These are phyloP conservation scores for Umimayanthus kanabou DNA, from an alignment of 92 coral and sea anemone genomes.

Conservation along the genomic window DNA sequence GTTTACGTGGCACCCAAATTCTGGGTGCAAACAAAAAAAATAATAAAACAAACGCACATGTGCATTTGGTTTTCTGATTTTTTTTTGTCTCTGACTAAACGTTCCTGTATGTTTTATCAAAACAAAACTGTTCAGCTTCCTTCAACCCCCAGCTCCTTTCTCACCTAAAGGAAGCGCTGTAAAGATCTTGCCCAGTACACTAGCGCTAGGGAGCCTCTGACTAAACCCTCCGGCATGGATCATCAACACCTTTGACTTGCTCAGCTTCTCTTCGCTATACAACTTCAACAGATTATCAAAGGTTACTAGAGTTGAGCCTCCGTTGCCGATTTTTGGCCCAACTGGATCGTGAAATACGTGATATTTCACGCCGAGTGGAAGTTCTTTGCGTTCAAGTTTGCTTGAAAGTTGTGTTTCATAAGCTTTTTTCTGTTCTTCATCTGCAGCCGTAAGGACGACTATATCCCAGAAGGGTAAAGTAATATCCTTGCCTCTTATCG, in stretches of 20 bases:
- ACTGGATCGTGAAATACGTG: slow-evolving; percentile 91
- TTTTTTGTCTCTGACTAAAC: too few relatives aligned
- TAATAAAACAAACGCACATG: too few relatives aligned
- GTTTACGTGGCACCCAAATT: too few relatives aligned
- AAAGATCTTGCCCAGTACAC: slow-evolving; percentile 93
- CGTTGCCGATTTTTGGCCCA: slow-evolving; percentile 97
- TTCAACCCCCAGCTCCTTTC: background rate
- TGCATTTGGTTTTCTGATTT: too few relatives aligned
- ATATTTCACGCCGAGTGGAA: slow-evolving; percentile 82
- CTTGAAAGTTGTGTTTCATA: slow-evolving; percentile 79
- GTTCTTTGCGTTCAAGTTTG: slow-evolving; percentile 78
- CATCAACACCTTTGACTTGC: slow-evolving; percentile 71
- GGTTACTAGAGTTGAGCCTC: slow-evolving; percentile 87
- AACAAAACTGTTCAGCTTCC: too few relatives aligned
- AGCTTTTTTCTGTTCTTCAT: slow-evolving; percentile 79
- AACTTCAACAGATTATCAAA: slow-evolving; percentile 70
- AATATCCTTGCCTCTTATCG: slow-evolving; percentile 80
- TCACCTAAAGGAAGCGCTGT: slow-evolving; percentile 92
- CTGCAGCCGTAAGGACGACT: slow-evolving; percentile 92
- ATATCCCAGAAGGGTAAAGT: slow-evolving; percentile 90
- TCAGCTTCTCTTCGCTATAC: slow-evolving; percentile 70
- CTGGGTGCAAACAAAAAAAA: too few relatives aligned
- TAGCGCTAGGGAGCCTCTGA: slow-evolving; percentile 93
- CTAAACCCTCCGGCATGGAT: slow-evolving; percentile 99
- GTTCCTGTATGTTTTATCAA: too few relatives aligned